Evolutionary conservation across 2,113 vertebrate genomes (phyloP).

Genomic region (Xiphophorus maculatus): DNA sequence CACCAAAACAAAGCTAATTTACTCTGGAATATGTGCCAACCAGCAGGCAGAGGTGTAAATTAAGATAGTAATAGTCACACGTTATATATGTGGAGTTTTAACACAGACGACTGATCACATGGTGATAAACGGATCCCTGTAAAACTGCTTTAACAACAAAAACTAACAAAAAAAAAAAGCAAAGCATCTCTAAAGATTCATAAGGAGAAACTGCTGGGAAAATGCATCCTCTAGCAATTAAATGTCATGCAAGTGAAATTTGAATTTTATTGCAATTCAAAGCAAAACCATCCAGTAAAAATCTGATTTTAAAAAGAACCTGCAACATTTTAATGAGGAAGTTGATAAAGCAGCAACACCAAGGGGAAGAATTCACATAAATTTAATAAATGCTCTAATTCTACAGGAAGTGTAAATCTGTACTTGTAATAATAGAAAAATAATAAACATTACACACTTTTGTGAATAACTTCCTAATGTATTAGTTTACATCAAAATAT

Average conservation of each 20-base stretch:
- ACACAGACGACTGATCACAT: slow-evolving; percentile 57
- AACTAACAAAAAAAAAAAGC: slow-evolving; percentile 40
- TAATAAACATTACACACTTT: no score
- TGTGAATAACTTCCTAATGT: not conserved
- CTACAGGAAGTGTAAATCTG: slow-evolving; percentile 30
- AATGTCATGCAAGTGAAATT: slow-evolving; percentile 59
- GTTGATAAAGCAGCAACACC: slow-evolving; percentile 32
- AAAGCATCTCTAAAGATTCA: slow-evolving; percentile 70
- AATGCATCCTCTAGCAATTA: slow-evolving; percentile 71
- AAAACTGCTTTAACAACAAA: slow-evolving; percentile 45
- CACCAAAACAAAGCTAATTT: slow-evolving; percentile 41
- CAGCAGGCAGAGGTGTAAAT: slow-evolving; percentile 38
- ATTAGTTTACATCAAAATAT: not conserved
- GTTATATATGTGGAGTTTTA: slow-evolving; percentile 49
- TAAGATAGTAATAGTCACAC: slow-evolving; percentile 43
- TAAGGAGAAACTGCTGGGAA: slow-evolving; percentile 60
- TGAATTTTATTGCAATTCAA: slow-evolving; percentile 60
- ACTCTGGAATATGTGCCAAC: not conserved
- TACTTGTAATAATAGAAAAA: not conserved
- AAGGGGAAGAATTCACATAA: slow-evolving; percentile 49
- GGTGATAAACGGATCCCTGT: slow-evolving; percentile 59
- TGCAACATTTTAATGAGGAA: slow-evolving; percentile 42
- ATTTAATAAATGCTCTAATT: slow-evolving; percentile 21
- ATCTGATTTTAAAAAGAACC: slow-evolving; percentile 49
- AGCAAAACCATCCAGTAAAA: slow-evolving; percentile 46